Conservation (phyloP, 2,888 invertebrate genomes). For the Seladonia tumulorum region DNA sequence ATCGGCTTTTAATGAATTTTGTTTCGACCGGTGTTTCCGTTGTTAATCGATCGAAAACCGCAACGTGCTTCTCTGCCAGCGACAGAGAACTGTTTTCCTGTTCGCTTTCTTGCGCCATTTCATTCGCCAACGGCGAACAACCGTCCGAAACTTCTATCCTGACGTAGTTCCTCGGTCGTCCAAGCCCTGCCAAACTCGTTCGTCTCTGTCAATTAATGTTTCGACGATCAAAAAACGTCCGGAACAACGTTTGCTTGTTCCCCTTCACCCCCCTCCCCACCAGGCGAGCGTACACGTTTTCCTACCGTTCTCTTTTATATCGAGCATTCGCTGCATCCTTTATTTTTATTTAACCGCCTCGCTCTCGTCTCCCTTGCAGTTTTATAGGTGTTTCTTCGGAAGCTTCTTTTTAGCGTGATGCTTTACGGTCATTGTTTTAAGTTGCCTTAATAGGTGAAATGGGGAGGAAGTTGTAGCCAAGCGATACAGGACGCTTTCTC, state of each 20-base stretch:
- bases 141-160: background rate
- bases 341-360: background rate
- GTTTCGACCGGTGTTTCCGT: background rate
- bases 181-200: background rate
- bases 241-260: background rate
- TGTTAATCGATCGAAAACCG: constrained; percentile 4
- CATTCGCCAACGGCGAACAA: constrained; percentile 57
- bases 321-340: background rate
- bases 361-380: background rate
- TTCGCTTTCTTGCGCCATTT: constrained; percentile 30
- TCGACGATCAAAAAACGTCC: background rate
- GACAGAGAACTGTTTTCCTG: constrained; percentile 2
- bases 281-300: background rate
- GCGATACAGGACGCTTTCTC: background rate
- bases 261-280: background rate
- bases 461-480: constrained; percentile 7
- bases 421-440: constrained; percentile 7
- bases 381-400: background rate
- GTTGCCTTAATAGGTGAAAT: background rate
- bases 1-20: background rate
- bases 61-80: background rate
- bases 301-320: background rate
- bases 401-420: background rate
- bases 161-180: background rate
- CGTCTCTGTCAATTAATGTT: constrained; percentile 3